Evolutionary conservation across 2,113 vertebrate genomes (phyloP).

Genomic region (Noturus placidus): DNA sequence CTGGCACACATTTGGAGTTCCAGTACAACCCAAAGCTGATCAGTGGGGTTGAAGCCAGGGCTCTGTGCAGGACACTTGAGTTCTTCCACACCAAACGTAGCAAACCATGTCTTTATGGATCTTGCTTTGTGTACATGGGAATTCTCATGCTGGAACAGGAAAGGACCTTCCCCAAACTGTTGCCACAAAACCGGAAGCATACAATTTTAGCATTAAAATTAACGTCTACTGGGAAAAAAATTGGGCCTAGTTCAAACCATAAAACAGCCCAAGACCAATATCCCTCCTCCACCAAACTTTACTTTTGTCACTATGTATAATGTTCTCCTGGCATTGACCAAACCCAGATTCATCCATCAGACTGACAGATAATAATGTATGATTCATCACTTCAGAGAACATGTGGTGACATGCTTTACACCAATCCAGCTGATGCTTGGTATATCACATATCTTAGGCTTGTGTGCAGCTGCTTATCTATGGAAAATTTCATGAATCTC

Average conservation of each 20-base stretch:
- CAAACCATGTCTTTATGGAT: background rate
- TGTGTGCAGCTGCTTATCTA: background rate
- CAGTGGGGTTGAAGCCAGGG: background rate
- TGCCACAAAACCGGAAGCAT: too few species aligned
- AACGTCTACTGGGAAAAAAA: too few species aligned
- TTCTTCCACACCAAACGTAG: background rate
- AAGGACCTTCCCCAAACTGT: too few species aligned
- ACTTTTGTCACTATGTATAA: too few species aligned
- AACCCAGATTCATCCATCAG: background rate
- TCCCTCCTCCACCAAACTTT: too few species aligned
- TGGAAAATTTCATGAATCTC: slow-evolving; percentile 15
- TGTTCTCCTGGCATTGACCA: background rate
- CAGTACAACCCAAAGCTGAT: background rate
- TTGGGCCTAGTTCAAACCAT: too few species aligned
- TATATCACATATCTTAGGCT: background rate
- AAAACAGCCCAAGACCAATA: too few species aligned
- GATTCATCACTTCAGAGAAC: background rate
- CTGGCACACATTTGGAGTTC: background rate
- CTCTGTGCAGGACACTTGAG: background rate
- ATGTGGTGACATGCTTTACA: too few species aligned
- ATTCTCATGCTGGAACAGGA: too few species aligned
- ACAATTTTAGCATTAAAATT: too few species aligned
- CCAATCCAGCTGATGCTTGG: too few species aligned
- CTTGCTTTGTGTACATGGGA: background rate
- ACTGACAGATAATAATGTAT: background rate